These are phyloP conservation scores for Pterocles gutturalis DNA, from an alignment of 2,113 vertebrate species.

Conservation along the genomic window DNA sequence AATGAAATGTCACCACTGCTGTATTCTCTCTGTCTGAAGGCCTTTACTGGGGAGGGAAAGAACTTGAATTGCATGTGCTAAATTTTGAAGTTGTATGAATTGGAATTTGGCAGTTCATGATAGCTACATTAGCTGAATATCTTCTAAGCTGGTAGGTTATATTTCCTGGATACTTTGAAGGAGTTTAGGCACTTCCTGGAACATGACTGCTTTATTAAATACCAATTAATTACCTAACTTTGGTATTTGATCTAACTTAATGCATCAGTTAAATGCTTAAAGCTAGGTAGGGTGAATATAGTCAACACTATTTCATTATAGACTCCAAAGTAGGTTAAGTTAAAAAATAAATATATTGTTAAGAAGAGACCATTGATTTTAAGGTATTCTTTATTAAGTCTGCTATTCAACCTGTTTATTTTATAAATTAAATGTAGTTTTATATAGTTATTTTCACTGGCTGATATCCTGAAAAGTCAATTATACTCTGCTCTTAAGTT, in stretches of 20 bases:
- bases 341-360: not conserved
- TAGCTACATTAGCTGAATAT: constrained; percentile 18
- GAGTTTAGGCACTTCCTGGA: not conserved
- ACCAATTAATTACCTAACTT: not conserved
- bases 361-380: not conserved
- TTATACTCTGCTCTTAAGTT: not conserved
- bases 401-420: not conserved
- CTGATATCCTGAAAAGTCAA: not conserved
- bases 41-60: not conserved
- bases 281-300: not conserved
- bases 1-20: constrained; percentile 40
- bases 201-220: not conserved
- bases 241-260: not conserved
- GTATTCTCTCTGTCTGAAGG: not conserved
- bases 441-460: not conserved
- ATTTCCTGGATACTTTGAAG: not conserved
- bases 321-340: not conserved
- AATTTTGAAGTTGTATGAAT: constrained; percentile 24
- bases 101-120: constrained; percentile 28
- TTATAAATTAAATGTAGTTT: not conserved
- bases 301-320: not conserved
- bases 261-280: not conserved
- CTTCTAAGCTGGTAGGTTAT: not conserved
- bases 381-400: not conserved
- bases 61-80: not conserved